phyloP scores from a whole-genome alignment of 2,113 vertebrate species.

The Rattus rattus region DNA sequence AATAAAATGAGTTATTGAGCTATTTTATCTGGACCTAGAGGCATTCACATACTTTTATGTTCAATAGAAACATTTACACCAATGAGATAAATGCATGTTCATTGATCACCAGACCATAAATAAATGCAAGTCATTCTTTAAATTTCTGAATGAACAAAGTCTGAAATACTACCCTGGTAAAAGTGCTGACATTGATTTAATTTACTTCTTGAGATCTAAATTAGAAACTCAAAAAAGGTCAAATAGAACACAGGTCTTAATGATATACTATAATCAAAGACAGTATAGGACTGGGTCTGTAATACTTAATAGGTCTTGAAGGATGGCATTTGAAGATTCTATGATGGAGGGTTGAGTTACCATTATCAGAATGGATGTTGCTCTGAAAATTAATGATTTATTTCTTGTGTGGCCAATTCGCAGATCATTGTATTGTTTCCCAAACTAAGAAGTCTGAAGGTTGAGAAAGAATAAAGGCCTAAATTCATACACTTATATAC shows the following conservation, averaged over 20 bases:
- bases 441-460: slow-evolving; percentile 60
- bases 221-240: slow-evolving; percentile 74
- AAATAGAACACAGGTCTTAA: slow-evolving; percentile 69
- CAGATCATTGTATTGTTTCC: slow-evolving; percentile 60
- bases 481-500: slow-evolving; percentile 49
- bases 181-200: slow-evolving; percentile 71
- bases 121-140: slow-evolving; percentile 50
- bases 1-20: slow-evolving; percentile 56
- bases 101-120: slow-evolving; percentile 54
- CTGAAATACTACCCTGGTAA: slow-evolving; percentile 49
- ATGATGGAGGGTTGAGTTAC: slow-evolving; percentile 31
- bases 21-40: slow-evolving; percentile 68
- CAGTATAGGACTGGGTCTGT: slow-evolving; percentile 33
- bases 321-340: slow-evolving; percentile 67
- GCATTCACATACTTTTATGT: slow-evolving; percentile 58
- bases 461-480: slow-evolving; percentile 67
- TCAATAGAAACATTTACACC: slow-evolving; percentile 71
- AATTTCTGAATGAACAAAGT: slow-evolving; percentile 46
- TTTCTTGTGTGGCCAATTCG: slow-evolving; percentile 54
- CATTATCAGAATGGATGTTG: slow-evolving; percentile 63
- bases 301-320: slow-evolving; percentile 43
- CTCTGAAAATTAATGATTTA: slow-evolving; percentile 68
- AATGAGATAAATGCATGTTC: slow-evolving; percentile 75
- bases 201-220: slow-evolving; percentile 71
- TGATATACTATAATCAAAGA: slow-evolving; percentile 72